Percentiles rank a stretch among this genome's conserved stretches.
These are phyloP conservation scores for Eutolmus rufibarbis DNA, from an alignment of 2,888 invertebrate species.

Conservation along the genomic window DNA sequence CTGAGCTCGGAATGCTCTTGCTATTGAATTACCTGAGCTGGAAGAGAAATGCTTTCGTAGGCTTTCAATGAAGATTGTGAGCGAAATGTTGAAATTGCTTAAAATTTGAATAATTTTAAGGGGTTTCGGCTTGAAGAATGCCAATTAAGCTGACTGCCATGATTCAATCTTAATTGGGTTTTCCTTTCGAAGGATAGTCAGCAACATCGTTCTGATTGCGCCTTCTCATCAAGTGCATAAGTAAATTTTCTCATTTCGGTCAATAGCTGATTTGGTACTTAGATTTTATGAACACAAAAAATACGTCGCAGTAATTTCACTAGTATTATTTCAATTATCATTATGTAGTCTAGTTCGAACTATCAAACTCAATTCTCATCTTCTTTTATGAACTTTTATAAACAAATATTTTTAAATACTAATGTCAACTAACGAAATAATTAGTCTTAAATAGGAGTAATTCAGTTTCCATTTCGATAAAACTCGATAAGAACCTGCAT, in stretches of 20 bases:
- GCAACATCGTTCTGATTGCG: neutral
- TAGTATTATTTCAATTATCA: too few relatives aligned
- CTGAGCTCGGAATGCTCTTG: neutral
- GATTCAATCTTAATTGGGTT: neutral
- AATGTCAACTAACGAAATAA: too few relatives aligned
- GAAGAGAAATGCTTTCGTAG: neutral
- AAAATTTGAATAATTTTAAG: neutral
- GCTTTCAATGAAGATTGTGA: neutral
- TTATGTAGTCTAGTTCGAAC: too few relatives aligned
- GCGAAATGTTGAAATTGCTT: neutral
- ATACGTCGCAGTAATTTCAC: neutral
- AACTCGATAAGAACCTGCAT: too few relatives aligned
- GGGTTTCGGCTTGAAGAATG: neutral
- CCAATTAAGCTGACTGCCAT: neutral
- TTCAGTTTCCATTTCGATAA: too few relatives aligned
- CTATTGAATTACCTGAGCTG: neutral
- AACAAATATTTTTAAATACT: too few relatives aligned
- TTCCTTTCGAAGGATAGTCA: neutral
- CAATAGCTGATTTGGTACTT: neutral
- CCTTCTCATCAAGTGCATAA: neutral
- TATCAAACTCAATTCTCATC: too few relatives aligned
- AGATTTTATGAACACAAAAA: neutral
- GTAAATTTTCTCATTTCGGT: neutral
- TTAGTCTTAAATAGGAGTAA: too few relatives aligned
- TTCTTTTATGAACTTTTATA: too few relatives aligned